phyloP scores from a whole-genome alignment of 1,140 invertebrate genomes.

The Aphis craccivora region DNA sequence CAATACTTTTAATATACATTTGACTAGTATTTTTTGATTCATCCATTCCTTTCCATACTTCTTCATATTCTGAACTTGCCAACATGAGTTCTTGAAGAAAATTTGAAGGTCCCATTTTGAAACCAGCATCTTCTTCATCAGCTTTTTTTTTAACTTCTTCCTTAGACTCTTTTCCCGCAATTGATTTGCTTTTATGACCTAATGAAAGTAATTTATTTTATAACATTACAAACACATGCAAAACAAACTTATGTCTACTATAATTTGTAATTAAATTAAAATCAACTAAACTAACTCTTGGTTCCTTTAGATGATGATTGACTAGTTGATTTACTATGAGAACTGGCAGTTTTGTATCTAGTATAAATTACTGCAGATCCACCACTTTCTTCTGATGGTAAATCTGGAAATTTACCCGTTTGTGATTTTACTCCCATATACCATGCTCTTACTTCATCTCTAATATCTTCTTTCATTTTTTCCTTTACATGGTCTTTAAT shows the following conservation, averaged over 20 bases:
- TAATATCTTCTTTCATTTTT: conserved; percentile 81
- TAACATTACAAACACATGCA: neutral
- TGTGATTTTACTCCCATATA: conserved; percentile 78
- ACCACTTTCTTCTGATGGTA: conserved; percentile 88
- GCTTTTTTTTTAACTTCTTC: conserved; percentile 69
- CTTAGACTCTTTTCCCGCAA: conserved; percentile 64
- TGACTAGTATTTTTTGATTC: conserved; percentile 76
- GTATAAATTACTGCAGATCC: conserved; percentile 85
- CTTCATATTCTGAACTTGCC: conserved; percentile 70
- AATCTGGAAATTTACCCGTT: conserved; percentile 88
- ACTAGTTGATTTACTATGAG: conserved; percentile 78
- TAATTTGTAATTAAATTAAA: neutral
- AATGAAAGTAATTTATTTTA: neutral
- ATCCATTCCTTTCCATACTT: conserved; percentile 82
- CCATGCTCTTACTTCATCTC: conserved; percentile 85
- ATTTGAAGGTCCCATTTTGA: conserved; percentile 66
- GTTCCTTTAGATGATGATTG: conserved; percentile 77
- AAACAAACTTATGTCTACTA: neutral
- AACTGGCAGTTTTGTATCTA: conserved; percentile 67
- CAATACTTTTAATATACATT: conserved; percentile 79
- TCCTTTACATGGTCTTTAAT: conserved; percentile 72
- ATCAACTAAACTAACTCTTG: conserved; percentile 65
- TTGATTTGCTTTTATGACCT: conserved; percentile 55
- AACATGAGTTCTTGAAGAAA: conserved; percentile 67
- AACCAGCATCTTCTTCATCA: conserved; percentile 69